Evolutionary conservation across 2,888 invertebrate genomes (phyloP).

Genomic region (Philaethria dido): DNA sequence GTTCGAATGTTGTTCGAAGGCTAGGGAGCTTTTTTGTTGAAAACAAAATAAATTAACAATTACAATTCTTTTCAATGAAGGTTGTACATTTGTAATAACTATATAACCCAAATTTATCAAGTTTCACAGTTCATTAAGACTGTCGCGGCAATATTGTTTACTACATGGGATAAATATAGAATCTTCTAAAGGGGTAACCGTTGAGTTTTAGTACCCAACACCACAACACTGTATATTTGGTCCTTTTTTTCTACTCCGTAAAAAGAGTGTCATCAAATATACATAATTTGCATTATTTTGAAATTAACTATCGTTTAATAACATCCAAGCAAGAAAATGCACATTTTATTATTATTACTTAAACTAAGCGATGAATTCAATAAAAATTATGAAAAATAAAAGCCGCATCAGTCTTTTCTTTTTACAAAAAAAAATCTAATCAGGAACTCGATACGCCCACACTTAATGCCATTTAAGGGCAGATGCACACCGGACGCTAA

Average conservation of each 20-base stretch:
- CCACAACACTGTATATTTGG: no score
- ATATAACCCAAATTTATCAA: no score
- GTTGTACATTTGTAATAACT: no score
- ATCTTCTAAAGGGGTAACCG: no score
- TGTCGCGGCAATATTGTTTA: no score
- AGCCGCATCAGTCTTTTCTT: neutral
- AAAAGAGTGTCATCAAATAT: no score
- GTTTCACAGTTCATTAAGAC: no score
- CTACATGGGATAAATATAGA: no score
- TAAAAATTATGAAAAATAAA: constrained; percentile 3
- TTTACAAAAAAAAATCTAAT: constrained; percentile 43
- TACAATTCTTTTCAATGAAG: neutral
- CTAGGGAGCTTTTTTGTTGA: neutral
- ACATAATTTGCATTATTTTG: no score
- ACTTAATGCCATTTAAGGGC: constrained; percentile 68
- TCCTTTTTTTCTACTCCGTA: no score
- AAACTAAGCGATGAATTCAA: neutral
- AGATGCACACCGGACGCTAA: constrained; percentile 73
- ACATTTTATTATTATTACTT: neutral
- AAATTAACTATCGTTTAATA: neutral
- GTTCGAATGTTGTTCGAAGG: neutral
- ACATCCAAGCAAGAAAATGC: neutral
- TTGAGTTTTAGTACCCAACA: no score
- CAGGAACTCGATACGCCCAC: constrained; percentile 59
- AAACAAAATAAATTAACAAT: neutral